Evolutionary conservation across 2,888 invertebrate species (phyloP), one percentile per base, ranked within the genome.

Genomic region (Macropis europaea): DNA sequence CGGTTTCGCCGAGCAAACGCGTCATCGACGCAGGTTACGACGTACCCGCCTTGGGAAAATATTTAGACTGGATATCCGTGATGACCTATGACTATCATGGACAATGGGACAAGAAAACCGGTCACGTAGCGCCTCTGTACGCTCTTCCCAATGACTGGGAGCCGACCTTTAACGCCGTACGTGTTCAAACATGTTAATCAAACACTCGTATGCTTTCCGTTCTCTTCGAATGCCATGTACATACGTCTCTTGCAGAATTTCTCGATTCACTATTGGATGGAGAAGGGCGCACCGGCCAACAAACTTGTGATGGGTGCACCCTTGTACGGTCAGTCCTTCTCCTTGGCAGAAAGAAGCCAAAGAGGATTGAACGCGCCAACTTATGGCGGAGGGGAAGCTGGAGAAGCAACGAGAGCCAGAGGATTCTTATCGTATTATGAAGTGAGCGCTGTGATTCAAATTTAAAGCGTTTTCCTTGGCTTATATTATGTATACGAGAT

Each of bases 81-180:
- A 97, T 97, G 97, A 93, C 96, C 0, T 97, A 97, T 86, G 97
- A 97, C 86, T 97, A 95, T 85, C 97, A 97, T 82, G 97, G 97
- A 0, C 96, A 97, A 84, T 97, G 97, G 97, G 97, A 97, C 84
- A 96, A 96, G 88, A 94, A 94, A 79, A 97, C 97, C 0, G 97
- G 97, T 0, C 97, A 97, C 86, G 94, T 97, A 2, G 95, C 97
- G 0, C 97, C 97, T 1, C 95, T 97, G 93, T 97, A 96, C 79
- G 91, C 91, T 1, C 94, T 95, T 85, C 95, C 95, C 0, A 93
- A 93, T 26, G 95, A 95, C 86, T 92, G 93, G 69, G 95, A 95
- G 77, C 92, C 92, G 50, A 94, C 94, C 6, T 95, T 97, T 86
- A 97, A 97, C 90, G 94, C 95, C 17, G 94, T 94, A 70, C 34